Evolutionary conservation across 1,140 invertebrate genomes (phyloP).

Genomic region (Zophobas atratus): DNA sequence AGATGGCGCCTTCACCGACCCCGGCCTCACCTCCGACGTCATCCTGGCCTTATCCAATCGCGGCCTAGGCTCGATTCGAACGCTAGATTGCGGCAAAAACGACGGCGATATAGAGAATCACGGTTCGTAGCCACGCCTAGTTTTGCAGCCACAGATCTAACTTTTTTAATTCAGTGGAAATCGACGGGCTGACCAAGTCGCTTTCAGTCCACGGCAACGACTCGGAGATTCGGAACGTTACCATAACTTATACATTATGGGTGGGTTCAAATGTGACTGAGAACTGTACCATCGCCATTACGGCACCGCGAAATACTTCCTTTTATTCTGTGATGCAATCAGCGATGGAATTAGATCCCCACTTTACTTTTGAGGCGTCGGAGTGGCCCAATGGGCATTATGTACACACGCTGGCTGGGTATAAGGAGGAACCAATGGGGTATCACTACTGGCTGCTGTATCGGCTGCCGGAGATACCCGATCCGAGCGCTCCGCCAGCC

Average conservation of each 20-base stretch:
- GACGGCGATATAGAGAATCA: constrained; percentile 66
- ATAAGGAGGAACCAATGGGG: constrained; percentile 88
- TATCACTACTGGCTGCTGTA: constrained; percentile 93
- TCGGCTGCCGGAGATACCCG: constrained; percentile 81
- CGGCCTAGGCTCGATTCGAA: constrained; percentile 78
- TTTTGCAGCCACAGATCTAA: not conserved
- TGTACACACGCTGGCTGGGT: constrained; percentile 88
- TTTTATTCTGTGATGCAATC: constrained; percentile 90
- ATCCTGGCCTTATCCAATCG: constrained; percentile 77
- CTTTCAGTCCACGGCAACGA: constrained; percentile 70
- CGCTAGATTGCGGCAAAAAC: constrained; percentile 77
- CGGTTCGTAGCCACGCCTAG: constrained; percentile 55
- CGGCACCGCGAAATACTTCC: constrained; percentile 82
- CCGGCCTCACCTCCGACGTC: constrained; percentile 82
- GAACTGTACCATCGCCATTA: constrained; percentile 79
- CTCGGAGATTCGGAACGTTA: constrained; percentile 78
- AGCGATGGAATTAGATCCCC: constrained; percentile 83
- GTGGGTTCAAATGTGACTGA: constrained; percentile 87
- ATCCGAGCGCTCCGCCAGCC: constrained; percentile 82
- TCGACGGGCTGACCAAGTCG: constrained; percentile 64
- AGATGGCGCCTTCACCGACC: constrained; percentile 84
- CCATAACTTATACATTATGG: constrained; percentile 89
- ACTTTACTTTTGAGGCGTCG: constrained; percentile 74
- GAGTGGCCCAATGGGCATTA: constrained; percentile 94
- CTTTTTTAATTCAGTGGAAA: constrained; percentile 62